Conservation (phyloP, 1,140 invertebrate species). For the Apis laboriosa region DNA sequence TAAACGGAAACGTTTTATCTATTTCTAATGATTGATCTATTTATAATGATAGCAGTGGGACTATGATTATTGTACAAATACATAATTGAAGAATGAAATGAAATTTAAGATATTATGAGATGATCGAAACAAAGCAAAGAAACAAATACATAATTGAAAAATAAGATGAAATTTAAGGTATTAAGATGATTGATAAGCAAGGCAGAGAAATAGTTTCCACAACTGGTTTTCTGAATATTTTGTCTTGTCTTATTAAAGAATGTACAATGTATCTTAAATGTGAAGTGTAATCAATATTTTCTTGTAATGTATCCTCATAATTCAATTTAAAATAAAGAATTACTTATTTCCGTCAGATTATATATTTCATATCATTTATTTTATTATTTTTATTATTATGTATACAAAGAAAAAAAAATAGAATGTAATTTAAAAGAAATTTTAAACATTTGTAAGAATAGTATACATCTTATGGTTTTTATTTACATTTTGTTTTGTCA, state of each 20-base stretch:
- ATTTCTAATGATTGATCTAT: neutral
- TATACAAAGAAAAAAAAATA: neutral
- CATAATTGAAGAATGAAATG: conserved; percentile 8
- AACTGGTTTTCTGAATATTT: conserved; percentile 42
- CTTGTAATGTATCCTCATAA: conserved; percentile 67
- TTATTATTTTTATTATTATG: too few relatives aligned
- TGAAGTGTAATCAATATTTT: conserved; percentile 70
- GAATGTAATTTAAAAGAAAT: neutral
- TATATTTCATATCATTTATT: neutral
- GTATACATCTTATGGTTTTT: neutral
- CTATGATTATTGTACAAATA: conserved; percentile 51
- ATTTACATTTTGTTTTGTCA: conserved; percentile 9
- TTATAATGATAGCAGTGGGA: neutral
- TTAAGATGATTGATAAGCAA: conserved; percentile 35
- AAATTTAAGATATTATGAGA: conserved; percentile 40
- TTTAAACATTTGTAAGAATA: neutral
- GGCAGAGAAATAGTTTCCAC: conserved; percentile 27
- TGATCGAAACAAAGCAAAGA: conserved; percentile 19
- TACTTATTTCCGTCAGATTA: conserved; percentile 57
- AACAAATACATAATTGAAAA: conserved; percentile 18
- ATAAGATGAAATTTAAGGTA: conserved; percentile 23
- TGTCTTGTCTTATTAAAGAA: conserved; percentile 49
- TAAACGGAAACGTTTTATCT: conserved; percentile 25
- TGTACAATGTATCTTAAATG: conserved; percentile 67
- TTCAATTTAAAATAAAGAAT: conserved; percentile 65